Conservation (phyloP, 2,888 invertebrate genomes). For the Glyphotaelius pellucidus region DNA sequence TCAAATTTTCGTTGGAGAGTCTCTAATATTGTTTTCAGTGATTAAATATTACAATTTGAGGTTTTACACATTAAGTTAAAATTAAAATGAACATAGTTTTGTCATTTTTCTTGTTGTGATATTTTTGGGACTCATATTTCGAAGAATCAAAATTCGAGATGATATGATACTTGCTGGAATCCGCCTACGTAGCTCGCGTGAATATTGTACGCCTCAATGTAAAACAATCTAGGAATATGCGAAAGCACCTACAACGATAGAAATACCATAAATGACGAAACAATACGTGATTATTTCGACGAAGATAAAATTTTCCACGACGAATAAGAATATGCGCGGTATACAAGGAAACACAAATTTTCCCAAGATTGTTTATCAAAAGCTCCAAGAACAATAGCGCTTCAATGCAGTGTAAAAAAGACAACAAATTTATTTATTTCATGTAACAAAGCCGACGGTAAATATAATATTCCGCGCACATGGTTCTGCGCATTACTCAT, state of each 20-base stretch:
- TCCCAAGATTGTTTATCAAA: background rate
- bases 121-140: too few species aligned
- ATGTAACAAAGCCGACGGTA: constrained; percentile 33
- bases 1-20: too few species aligned
- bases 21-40: too few species aligned
- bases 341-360: background rate
- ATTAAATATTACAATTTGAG: too few species aligned
- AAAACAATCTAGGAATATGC: too few species aligned
- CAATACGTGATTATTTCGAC: background rate
- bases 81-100: too few species aligned
- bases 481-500: constrained; percentile 38
- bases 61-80: too few species aligned
- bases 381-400: background rate
- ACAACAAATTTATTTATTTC: background rate
- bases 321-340: background rate
- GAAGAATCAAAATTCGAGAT: too few species aligned
- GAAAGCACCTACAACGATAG: background rate
- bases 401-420: background rate
- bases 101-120: too few species aligned
- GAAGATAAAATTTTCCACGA: background rate
- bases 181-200: too few species aligned
- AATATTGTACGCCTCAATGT: too few species aligned
- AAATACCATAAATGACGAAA: background rate
- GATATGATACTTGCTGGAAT: too few species aligned
- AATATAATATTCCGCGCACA: constrained; percentile 40